These are phyloP conservation scores for Betta splendens DNA, from an alignment of 2,797 vertebrate species.

Conservation along the genomic window DNA sequence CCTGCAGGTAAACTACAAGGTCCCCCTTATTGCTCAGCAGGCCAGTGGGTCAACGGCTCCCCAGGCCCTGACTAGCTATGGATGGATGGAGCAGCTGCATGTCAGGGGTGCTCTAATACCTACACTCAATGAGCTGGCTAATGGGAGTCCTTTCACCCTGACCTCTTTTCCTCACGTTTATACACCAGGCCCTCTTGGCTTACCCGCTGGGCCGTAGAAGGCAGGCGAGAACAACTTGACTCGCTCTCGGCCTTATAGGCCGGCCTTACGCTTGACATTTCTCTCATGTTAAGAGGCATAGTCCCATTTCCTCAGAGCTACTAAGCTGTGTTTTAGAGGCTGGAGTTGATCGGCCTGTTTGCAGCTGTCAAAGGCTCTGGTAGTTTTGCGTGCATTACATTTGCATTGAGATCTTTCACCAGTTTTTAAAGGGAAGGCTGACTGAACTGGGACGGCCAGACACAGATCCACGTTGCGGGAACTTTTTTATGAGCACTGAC, in stretches of 20 bases:
- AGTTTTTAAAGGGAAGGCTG: conserved; percentile 29
- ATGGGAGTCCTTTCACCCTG: conserved; percentile 74
- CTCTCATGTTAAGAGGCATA: conserved; percentile 47
- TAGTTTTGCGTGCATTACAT: conserved; percentile 41
- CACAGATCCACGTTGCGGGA: conserved; percentile 5
- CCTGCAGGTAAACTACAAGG: conserved; percentile 45
- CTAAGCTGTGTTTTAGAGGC: conserved; percentile 49
- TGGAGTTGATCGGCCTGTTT: conserved; percentile 44
- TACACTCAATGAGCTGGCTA: conserved; percentile 75
- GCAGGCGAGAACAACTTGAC: conserved; percentile 34
- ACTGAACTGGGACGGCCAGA: conserved; percentile 11
- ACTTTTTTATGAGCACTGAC: neutral
- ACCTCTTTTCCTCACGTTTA: conserved; percentile 71
- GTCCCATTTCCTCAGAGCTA: conserved; percentile 47
- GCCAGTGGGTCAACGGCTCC: conserved; percentile 64
- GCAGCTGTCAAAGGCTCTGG: conserved; percentile 35
- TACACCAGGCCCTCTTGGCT: conserved; percentile 61
- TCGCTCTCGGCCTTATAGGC: conserved; percentile 31
- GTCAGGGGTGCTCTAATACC: conserved; percentile 71
- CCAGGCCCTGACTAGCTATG: conserved; percentile 57
- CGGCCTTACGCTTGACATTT: conserved; percentile 60
- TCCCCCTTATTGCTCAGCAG: conserved; percentile 42
- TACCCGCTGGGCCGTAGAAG: conserved; percentile 51
- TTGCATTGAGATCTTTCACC: conserved; percentile 46
- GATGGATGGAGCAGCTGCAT: conserved; percentile 66